Base-by-base conservation (phyloP, 2,113 vertebrate species). In the Poeciliopsis turrubarensis region DNA sequence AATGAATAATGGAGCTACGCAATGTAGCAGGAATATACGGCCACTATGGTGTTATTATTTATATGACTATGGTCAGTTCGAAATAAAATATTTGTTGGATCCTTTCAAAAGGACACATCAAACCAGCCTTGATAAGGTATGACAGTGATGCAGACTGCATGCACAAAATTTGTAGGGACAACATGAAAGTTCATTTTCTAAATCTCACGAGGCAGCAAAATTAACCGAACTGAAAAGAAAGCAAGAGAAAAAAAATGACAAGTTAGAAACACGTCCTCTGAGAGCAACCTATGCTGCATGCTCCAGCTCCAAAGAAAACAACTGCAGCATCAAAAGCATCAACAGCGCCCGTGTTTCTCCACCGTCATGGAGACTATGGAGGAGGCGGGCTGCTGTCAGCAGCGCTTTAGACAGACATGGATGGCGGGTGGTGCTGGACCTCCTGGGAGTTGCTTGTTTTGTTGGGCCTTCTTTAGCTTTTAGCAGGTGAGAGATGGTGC, bases 401-500 rank as follows among this genome's bases (percentile, higher is more conserved):
- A 79, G 63, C 4, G 41, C 73, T 88, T 79, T 81, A 73, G 66
- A 78, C 67, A 41, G 85, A 83, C 70, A 66, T 27, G 60, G 73
- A 78, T 63, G 61, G 34, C 68, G 41, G 72, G 65, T 27, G 71
- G 74, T 34, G 51, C 47, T 30, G 39, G 31, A 73, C 90, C 86
- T 39, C 89, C 75, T 51, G 89, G 83, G 92, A 87, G 76, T 44
- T 31, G 86, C 75, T 86, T 86, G 80, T 89, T 89, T 90, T 86
- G 86, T 87, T 86, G 80, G 73, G 77, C 60, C 83, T 91, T 81
- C 82, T 90, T 87, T 86, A 87, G 89, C 87, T 92, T 89, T 91
- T 91, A 91, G 90, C 83, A 90, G 92, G 91, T 91, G 91, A 92
- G 89, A 86, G 87, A 88, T 80, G 17, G 29, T 63, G 79, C 82